A percentile compares a stretch with the other conserved stretches of the same genome.
Conservation (phyloP, 2,113 vertebrate genomes). For the Ptyas mucosa region DNA sequence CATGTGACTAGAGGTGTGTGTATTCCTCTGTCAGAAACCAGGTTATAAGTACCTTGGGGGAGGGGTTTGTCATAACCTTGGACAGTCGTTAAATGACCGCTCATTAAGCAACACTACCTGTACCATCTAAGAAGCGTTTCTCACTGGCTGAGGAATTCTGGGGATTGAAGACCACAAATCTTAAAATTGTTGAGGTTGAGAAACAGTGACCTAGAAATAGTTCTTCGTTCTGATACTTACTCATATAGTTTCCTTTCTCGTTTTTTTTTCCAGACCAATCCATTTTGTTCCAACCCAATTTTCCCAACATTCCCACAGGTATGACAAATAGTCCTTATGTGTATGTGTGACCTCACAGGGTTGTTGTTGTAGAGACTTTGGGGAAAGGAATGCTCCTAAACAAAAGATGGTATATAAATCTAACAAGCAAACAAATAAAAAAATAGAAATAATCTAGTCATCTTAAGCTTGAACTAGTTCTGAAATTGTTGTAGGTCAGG, state of each 20-base stretch:
- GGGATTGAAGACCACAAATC: not conserved
- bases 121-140: not conserved
- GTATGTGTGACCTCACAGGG: not conserved
- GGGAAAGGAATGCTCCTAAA: slow-evolving; percentile 24
- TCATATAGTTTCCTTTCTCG: too few relatives aligned
- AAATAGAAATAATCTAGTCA: not conserved
- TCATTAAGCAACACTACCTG: not conserved
- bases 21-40: too few relatives aligned
- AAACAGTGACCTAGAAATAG: too few relatives aligned
- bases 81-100: not conserved
- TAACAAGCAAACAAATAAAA: not conserved
- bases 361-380: too few relatives aligned
- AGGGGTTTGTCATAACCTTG: not conserved
- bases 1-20: too few relatives aligned
- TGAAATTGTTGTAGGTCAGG: too few relatives aligned
- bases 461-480: not conserved
- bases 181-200: too few relatives aligned
- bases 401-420: not conserved
- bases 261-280: too few relatives aligned
- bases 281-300: too few relatives aligned
- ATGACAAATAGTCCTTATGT: too few relatives aligned
- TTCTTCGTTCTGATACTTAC: too few relatives aligned
- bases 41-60: not conserved
- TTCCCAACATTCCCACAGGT: too few relatives aligned
- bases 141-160: not conserved